A percentile compares a stretch with the other conserved stretches of the same genome.
Conservation (phyloP, 1,140 invertebrate genomes). For the Meteorus sp. region DNA sequence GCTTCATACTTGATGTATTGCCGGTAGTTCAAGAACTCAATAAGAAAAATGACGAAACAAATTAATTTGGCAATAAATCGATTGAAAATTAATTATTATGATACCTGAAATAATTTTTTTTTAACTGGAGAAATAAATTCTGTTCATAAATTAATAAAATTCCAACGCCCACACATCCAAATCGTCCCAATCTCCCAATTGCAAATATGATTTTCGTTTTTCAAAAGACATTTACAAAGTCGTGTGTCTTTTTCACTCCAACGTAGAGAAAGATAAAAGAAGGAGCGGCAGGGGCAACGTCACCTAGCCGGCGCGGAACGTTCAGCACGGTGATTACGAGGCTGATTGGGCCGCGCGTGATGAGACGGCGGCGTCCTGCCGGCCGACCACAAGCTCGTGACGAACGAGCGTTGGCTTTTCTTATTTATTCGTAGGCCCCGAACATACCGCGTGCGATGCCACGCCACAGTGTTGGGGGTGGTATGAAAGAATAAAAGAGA, state of each 20-base stretch:
- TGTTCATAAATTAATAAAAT: too few species aligned
- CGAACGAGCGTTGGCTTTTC: constrained; percentile 45
- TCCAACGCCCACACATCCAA: too few species aligned
- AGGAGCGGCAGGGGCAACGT: constrained; percentile 23
- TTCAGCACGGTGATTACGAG: constrained; percentile 49
- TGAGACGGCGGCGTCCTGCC: constrained; percentile 49
- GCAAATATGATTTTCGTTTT: too few species aligned
- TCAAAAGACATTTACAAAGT: background rate
- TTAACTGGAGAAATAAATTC: too few species aligned
- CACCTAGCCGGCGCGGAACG: constrained; percentile 23
- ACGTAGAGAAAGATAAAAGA: constrained; percentile 5
- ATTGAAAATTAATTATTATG: too few species aligned
- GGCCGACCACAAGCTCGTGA: constrained; percentile 51
- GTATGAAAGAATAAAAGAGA: constrained; percentile 17
- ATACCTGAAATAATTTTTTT: too few species aligned
- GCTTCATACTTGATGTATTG: too few species aligned
- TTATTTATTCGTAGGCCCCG: constrained; percentile 27
- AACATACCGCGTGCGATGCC: background rate
- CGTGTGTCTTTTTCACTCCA: constrained; percentile 4
- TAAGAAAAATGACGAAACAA: too few species aligned
- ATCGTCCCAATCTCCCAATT: too few species aligned
- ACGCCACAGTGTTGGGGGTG: background rate
- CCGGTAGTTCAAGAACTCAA: too few species aligned
- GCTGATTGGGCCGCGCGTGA: constrained; percentile 51
- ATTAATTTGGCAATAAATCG: too few species aligned